A percentile compares a stretch with the other conserved stretches of the same genome.
Conservation (phyloP, 2,888 invertebrate species). For the Zygogramma bicolorata region DNA sequence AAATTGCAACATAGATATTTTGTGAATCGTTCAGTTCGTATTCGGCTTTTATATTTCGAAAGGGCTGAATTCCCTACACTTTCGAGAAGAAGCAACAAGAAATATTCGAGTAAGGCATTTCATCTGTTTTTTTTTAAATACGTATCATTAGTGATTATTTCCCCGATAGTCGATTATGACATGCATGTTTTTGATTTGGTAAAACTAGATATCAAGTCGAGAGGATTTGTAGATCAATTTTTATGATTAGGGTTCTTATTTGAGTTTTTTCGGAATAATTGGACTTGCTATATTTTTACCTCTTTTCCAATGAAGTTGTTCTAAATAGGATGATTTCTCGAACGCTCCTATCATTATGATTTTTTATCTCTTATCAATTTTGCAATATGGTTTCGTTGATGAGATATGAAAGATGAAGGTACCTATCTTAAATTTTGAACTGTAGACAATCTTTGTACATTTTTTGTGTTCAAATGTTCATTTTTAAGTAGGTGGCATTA, state of each 20-base stretch:
- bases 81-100: neutral
- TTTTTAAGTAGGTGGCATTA: neutral
- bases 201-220: no score
- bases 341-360: no score
- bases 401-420: neutral
- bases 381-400: neutral
- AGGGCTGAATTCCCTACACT: neutral
- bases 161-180: no score
- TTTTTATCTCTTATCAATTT: neutral
- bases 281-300: no score
- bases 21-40: neutral
- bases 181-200: no score
- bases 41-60: neutral
- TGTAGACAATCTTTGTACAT: neutral
- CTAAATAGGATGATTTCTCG: neutral
- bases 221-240: neutral
- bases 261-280: neutral
- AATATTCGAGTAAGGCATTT: neutral
- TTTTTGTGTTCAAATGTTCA: neutral
- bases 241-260: neutral
- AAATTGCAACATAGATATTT: neutral
- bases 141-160: no score
- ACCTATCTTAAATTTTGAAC: neutral
- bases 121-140: neutral
- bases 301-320: no score